A percentile compares a stretch with the other conserved stretches of the same genome.
Evolutionary conservation across 2,888 invertebrate genomes (phyloP).

Genomic region (Neelides folsomi): DNA sequence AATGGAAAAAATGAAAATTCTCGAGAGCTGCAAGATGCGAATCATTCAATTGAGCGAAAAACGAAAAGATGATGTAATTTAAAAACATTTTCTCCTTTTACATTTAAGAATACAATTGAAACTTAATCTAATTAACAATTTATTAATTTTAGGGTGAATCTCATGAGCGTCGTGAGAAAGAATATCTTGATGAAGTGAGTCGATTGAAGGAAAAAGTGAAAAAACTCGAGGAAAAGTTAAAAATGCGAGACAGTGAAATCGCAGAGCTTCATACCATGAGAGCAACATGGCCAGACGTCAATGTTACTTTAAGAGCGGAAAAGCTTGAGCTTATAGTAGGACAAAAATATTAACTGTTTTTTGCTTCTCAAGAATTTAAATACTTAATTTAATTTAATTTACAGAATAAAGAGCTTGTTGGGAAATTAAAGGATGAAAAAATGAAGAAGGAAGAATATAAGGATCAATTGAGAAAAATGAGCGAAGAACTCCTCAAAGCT

Average conservation of each 20-base stretch:
- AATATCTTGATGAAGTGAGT: conserved; percentile 1
- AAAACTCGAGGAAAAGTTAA: conserved; percentile 18
- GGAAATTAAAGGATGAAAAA: background rate
- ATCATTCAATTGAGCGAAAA: background rate
- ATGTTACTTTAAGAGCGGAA: conserved; percentile 7
- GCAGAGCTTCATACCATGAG: conserved; percentile 8
- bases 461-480: background rate
- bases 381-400: conserved; percentile 1
- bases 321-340: conserved; percentile 20
- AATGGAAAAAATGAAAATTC: too few relatives aligned
- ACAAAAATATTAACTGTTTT: background rate
- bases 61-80: background rate
- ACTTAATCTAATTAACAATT: background rate
- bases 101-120: background rate
- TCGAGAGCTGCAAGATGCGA: background rate
- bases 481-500: conserved; percentile 8
- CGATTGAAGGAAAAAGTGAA: conserved; percentile 12
- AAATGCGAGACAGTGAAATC: conserved; percentile 20
- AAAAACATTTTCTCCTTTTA: background rate
- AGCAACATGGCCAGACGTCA: conserved; percentile 11
- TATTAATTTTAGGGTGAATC: conserved; percentile 7
- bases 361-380: background rate
- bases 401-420: background rate
- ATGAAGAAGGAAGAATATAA: conserved; percentile 1
- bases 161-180: conserved; percentile 14